Percentiles rank a stretch among this genome's conserved stretches.
Conservation (phyloP, 2,888 invertebrate species). For the Alloplasta piceator region DNA sequence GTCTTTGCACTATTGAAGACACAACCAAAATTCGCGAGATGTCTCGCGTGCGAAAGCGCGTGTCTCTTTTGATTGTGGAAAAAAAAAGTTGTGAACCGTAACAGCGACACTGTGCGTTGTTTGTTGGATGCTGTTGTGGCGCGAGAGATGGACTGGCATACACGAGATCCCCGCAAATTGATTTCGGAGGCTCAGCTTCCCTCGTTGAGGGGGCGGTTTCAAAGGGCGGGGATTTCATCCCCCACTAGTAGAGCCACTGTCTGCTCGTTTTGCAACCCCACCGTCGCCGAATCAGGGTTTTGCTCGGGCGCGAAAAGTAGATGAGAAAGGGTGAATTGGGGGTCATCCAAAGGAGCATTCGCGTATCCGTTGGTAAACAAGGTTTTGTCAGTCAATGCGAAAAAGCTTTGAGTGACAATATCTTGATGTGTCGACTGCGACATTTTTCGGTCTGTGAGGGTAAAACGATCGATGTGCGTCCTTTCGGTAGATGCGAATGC, state of each 20-base stretch:
- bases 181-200: slow-evolving; percentile 72
- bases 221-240: slow-evolving; percentile 73
- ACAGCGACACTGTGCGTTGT: slow-evolving; percentile 11
- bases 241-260: slow-evolving; percentile 52
- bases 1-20: background rate
- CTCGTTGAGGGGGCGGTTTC: slow-evolving; percentile 70
- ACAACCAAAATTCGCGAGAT: background rate
- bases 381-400: slow-evolving; percentile 13
- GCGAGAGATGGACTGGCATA: slow-evolving; percentile 71
- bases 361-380: slow-evolving; percentile 28
- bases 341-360: slow-evolving; percentile 43
- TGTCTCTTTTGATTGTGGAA: background rate
- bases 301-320: slow-evolving; percentile 12
- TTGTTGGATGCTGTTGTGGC: slow-evolving; percentile 53
- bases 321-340: slow-evolving; percentile 31
- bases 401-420: slow-evolving; percentile 11
- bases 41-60: slow-evolving; percentile 33
- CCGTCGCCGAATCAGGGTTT: slow-evolving; percentile 23
- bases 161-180: slow-evolving; percentile 74
- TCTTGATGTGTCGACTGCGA: background rate
- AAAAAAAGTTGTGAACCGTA: slow-evolving; percentile 6
- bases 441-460: background rate
- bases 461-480: background rate
- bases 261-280: slow-evolving; percentile 38
- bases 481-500: background rate